A percentile compares a stretch with the other conserved stretches of the same genome.
These are phyloP conservation scores for Vanessa atalanta DNA, from an alignment of 1,140 invertebrate genomes.

Conservation along the genomic window DNA sequence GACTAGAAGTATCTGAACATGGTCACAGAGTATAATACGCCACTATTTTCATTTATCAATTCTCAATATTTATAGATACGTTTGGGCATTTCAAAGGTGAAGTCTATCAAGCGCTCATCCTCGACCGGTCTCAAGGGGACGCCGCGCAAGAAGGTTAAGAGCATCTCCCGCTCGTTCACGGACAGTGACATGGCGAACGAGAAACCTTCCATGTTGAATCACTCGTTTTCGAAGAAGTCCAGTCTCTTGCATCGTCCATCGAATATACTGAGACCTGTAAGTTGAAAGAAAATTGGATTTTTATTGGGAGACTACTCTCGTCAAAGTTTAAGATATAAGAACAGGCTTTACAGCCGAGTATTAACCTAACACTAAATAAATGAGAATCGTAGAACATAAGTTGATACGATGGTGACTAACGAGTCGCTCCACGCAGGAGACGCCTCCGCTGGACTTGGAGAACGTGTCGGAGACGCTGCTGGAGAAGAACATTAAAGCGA, in stretches of 20 bases:
- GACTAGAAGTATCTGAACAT: neutral
- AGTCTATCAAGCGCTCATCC: conserved; percentile 67
- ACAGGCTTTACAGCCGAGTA: no score
- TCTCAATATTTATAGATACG: conserved; percentile 74
- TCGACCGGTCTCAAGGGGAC: conserved; percentile 57
- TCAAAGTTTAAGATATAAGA: neutral
- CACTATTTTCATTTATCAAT: conserved; percentile 1
- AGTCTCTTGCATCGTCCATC: conserved; percentile 84
- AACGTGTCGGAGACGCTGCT: conserved; percentile 89
- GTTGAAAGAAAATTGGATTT: conserved; percentile 49
- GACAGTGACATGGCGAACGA: conserved; percentile 60
- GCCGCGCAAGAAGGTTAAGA: conserved; percentile 68
- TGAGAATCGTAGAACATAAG: no score
- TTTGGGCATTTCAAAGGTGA: conserved; percentile 77
- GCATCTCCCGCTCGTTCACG: conserved; percentile 59
- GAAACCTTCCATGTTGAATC: conserved; percentile 80
- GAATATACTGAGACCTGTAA: conserved; percentile 86
- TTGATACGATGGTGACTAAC: no score
- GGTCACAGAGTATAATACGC: neutral
- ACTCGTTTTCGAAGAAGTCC: conserved; percentile 81
- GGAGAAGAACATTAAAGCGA: conserved; percentile 93
- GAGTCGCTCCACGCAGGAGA: conserved; percentile 80
- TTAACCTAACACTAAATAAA: no score
- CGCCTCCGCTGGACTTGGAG: conserved; percentile 88
- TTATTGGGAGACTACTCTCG: neutral